phyloP scores from a whole-genome alignment of 2,113 vertebrate genomes.

The Notarius lentiginosus region DNA sequence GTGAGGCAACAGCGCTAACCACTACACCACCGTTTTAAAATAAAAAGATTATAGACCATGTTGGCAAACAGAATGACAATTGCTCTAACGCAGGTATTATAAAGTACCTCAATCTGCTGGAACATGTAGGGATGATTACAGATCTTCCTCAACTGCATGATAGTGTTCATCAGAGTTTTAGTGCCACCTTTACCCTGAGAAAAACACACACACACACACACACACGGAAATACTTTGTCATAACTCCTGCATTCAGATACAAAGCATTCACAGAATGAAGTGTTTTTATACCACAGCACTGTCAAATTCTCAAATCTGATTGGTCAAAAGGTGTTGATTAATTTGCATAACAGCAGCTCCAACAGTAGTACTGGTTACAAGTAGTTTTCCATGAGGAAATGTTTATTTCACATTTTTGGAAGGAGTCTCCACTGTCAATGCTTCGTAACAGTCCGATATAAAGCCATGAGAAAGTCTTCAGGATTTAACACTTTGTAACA shows the following conservation, averaged over 20 bases:
- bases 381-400: background rate
- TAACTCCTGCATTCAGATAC: background rate
- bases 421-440: background rate
- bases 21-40: background rate
- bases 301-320: background rate
- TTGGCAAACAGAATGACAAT: background rate
- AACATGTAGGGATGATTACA: slow-evolving; percentile 98
- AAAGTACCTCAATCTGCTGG: slow-evolving; percentile 91
- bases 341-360: background rate
- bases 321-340: background rate
- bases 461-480: background rate
- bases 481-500: background rate
- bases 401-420: background rate
- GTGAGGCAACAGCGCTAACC: no score
- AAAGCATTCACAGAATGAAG: background rate
- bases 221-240: slow-evolving; percentile 5
- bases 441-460: background rate
- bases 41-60: background rate
- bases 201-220: slow-evolving; percentile 53
- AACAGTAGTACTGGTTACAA: background rate
- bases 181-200: slow-evolving; percentile 68
- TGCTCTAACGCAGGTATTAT: background rate
- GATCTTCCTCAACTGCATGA: slow-evolving; percentile 97
- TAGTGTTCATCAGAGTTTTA: slow-evolving; percentile 97
- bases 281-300: background rate